Conservation (phyloP, 2,113 vertebrate species). For the Chlorocebus sabaeus region DNA sequence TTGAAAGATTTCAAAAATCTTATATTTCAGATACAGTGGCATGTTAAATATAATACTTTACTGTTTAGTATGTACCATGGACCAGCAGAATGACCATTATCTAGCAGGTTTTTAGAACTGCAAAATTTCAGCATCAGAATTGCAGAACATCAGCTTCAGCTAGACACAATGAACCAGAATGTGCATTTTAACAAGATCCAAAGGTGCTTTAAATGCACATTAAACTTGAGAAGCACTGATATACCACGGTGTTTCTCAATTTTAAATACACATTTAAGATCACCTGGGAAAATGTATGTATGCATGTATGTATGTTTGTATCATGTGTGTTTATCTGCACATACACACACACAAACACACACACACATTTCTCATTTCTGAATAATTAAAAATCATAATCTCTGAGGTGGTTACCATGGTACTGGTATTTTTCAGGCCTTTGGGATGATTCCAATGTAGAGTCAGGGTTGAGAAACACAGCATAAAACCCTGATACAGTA, state of each 20-base stretch:
- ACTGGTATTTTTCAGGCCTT: not conserved
- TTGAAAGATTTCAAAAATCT: not conserved
- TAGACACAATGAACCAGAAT: not conserved
- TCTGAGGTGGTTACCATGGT: not conserved
- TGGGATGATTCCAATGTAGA: not conserved
- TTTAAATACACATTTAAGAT: not conserved
- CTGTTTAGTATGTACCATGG: not conserved
- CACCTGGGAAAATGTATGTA: not conserved
- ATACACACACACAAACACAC: too few relatives aligned
- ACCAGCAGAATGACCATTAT: not conserved
- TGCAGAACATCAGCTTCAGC: not conserved
- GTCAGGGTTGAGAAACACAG: not conserved
- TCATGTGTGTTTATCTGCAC: not conserved
- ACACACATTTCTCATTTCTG: not conserved
- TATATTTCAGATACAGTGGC: not conserved
- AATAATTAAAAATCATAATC: not conserved
- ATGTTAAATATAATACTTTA: not conserved
- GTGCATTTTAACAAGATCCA: not conserved
- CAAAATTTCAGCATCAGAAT: not conserved
- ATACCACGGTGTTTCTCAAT: not conserved
- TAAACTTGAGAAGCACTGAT: not conserved
- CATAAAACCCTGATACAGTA: not conserved
- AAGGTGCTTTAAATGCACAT: not conserved
- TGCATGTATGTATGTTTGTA: not conserved
- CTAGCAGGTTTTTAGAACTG: not conserved